These are phyloP conservation scores for Romanogobio albipinnatus DNA, from an alignment of 2,113 vertebrate species.

Conservation along the genomic window DNA sequence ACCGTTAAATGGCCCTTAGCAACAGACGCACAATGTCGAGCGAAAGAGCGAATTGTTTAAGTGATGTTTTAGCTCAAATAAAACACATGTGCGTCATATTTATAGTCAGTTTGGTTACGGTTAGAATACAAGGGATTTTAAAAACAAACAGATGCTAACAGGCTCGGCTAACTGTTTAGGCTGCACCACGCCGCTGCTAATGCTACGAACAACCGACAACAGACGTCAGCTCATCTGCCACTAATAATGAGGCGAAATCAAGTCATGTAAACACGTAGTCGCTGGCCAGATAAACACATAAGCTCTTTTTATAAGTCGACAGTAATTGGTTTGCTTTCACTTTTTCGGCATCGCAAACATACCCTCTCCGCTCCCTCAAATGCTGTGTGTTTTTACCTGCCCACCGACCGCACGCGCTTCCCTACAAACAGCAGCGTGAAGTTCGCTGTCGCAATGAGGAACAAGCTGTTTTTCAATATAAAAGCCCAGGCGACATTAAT, in stretches of 20 bases:
- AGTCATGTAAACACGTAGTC: too few relatives aligned
- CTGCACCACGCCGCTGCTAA: conserved; percentile 26
- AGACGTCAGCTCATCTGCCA: background rate
- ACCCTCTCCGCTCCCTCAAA: conserved; percentile 51
- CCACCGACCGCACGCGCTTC: conserved; percentile 52
- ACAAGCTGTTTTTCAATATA: conserved; percentile 9
- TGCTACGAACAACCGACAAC: conserved; percentile 22
- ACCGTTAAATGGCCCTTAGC: background rate
- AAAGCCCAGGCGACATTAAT: background rate
- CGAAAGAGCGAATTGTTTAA: background rate
- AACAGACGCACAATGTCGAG: background rate
- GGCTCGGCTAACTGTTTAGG: background rate
- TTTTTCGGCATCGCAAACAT: conserved; percentile 9
- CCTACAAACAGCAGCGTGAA: conserved; percentile 46
- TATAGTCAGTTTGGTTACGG: background rate
- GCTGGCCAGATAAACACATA: background rate
- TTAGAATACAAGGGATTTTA: background rate
- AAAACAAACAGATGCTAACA: conserved; percentile 23
- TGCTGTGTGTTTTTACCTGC: conserved; percentile 57
- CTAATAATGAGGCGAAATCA: background rate
- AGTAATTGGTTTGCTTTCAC: background rate
- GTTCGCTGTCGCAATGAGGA: background rate
- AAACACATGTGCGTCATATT: background rate
- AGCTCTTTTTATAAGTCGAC: background rate
- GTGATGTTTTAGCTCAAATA: background rate